phyloP scores from a whole-genome alignment of 92 coral and sea anemone genomes.

The Zoanthus sansibaricus region DNA sequence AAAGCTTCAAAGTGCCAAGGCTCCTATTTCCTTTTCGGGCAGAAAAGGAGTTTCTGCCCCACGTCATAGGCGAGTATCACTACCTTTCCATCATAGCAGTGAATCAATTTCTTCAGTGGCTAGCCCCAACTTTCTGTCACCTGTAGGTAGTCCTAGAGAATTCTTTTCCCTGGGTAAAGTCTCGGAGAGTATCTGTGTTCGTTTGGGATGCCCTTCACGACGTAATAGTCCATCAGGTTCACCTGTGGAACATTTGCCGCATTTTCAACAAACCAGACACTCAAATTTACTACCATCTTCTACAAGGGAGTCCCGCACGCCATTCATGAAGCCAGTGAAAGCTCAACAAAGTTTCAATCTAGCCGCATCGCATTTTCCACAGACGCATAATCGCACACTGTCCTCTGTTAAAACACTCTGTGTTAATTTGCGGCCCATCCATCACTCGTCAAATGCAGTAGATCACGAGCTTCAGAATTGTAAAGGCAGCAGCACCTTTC shows the following conservation, averaged over 20 bases:
- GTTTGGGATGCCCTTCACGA: background rate
- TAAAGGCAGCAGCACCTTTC: background rate
- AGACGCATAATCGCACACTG: background rate
- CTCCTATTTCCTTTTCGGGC: background rate
- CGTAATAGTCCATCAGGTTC: constrained; percentile 26
- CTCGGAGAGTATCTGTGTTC: constrained; percentile 27
- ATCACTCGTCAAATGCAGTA: background rate
- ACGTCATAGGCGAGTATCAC: constrained; percentile 10
- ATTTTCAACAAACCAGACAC: background rate
- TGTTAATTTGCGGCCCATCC: background rate
- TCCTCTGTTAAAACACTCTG: constrained; percentile 1
- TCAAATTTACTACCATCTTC: constrained; percentile 4
- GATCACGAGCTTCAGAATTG: background rate
- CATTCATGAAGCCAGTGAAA: constrained; percentile 21
- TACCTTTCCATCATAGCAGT: background rate
- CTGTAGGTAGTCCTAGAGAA: constrained; percentile 1
- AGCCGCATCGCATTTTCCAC: constrained; percentile 20
- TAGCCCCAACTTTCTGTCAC: background rate
- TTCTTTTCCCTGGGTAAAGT: constrained; percentile 3
- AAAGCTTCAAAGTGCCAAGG: background rate
- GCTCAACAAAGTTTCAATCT: constrained; percentile 8
- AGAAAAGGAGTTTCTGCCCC: background rate
- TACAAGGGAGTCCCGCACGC: constrained; percentile 1
- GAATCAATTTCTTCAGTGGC: background rate
- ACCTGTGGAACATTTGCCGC: constrained; percentile 19